Evolutionary conservation across 2,888 invertebrate species (phyloP).

Genomic region (Hecatera dysodea): DNA sequence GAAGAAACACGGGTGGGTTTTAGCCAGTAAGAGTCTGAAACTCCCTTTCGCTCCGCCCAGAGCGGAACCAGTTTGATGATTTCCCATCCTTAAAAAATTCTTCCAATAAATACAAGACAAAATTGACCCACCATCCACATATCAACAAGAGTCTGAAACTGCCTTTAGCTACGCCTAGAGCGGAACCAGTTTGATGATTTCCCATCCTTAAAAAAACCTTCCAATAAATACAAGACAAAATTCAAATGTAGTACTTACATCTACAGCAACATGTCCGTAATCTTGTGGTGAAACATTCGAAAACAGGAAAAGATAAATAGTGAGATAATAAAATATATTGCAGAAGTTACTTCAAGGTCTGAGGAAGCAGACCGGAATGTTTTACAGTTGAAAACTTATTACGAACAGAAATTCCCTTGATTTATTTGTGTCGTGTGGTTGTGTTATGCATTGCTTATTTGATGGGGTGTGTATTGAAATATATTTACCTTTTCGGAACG

Average conservation of each 20-base stretch:
- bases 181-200: no score
- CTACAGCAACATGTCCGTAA: background rate
- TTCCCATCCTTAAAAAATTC: no score
- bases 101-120: no score
- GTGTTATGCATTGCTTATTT: background rate
- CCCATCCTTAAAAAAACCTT: no score
- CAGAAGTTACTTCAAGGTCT: slow-evolving; percentile 39
- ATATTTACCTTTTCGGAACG: background rate
- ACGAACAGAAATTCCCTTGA: slow-evolving; percentile 16
- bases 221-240: background rate
- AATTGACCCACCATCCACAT: no score
- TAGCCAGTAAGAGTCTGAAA: no score
- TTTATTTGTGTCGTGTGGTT: slow-evolving; percentile 22
- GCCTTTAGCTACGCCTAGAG: no score
- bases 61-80: no score
- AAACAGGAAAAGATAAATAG: slow-evolving; percentile 54
- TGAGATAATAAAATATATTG: slow-evolving; percentile 55
- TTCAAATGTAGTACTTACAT: background rate
- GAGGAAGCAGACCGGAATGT: slow-evolving; percentile 16
- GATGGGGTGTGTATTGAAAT: background rate
- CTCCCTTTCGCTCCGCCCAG: no score
- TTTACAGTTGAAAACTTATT: slow-evolving; percentile 27
- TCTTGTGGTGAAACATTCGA: slow-evolving; percentile 16
- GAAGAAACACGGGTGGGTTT: no score
- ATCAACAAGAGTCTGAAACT: no score